Evolutionary conservation across 2,888 invertebrate species (phyloP), one percentile per base, ranked within the genome.

Genomic region (Tipula helvola): DNA sequence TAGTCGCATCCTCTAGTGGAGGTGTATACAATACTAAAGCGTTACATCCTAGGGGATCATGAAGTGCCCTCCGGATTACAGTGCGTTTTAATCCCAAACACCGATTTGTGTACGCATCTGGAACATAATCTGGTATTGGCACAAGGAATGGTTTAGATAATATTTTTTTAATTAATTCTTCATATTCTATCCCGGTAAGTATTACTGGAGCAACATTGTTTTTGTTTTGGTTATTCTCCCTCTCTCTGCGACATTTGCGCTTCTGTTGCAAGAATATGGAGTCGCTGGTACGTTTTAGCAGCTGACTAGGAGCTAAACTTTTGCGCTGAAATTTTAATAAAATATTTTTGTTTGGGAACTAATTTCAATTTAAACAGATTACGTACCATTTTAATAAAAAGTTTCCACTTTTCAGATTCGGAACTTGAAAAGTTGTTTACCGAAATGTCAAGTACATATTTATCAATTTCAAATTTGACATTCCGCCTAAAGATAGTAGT

Each of bases 31-130:
- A 92, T 36, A 99, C 95, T 2, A 99, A 92, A 0, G 99, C 98
- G 90, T 97, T 97, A 3, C 97, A 97, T 89, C 96, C 98, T 89
- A 95, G 94, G 0, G 99, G 99, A 92, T 99, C 99, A 90, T 98
- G 97, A 10, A 99, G 91, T 0, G 99, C 93, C 88, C 95, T 93
- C 89, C 92, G 93, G 89, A 89, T 92, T 88, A 92, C 92, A 8
- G 92, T 90, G 18, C 94, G 91, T 86, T 94, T 93, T 87, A 98
- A 93, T 0, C 99, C 99, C 87, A 99, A 93, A 88, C 95, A 95
- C 90, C 96, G 94, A 87, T 94, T 93, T 13, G 94, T 94, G 89
- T 94, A 94, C 8, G 95, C 94, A 36, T 94, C 93, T 13, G 95
- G 95, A 44, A 95, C 93, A 92, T 98, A 99, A 90, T 98, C 97